Evolutionary conservation across 2,797 vertebrate genomes (phyloP).

Genomic region (Acomys russatus): DNA sequence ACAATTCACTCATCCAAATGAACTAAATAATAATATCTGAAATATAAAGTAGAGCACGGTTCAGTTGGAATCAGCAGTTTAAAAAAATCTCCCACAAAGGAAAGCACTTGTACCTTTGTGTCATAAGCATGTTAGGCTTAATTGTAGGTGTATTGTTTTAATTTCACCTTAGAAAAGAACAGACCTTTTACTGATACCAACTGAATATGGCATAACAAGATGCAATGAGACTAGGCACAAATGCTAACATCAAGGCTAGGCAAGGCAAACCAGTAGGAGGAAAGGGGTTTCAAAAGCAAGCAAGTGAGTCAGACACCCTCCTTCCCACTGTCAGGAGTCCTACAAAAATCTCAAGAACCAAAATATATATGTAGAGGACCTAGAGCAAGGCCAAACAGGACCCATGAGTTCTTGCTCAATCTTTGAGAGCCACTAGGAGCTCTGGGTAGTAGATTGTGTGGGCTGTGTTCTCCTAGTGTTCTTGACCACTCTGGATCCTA

Average conservation of each 20-base stretch:
- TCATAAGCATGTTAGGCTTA: no score
- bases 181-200: background rate
- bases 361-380: background rate
- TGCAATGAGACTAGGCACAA: background rate
- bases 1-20: no score
- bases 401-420: background rate
- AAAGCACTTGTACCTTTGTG: no score
- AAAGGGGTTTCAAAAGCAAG: background rate
- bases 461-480: background rate
- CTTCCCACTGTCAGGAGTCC: background rate
- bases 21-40: no score
- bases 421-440: no score
- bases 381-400: background rate
- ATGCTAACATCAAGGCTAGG: background rate
- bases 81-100: no score
- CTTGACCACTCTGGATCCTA: background rate
- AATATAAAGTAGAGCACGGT: no score
- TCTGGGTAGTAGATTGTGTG: background rate
- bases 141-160: no score
- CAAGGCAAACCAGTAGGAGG: background rate
- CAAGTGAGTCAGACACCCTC: background rate
- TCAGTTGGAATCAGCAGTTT: no score
- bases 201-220: background rate
- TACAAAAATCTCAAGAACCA: background rate
- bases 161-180: background rate